phyloP scores from a whole-genome alignment of 2,888 invertebrate genomes.

The Himalopsyche kuldschensis region DNA sequence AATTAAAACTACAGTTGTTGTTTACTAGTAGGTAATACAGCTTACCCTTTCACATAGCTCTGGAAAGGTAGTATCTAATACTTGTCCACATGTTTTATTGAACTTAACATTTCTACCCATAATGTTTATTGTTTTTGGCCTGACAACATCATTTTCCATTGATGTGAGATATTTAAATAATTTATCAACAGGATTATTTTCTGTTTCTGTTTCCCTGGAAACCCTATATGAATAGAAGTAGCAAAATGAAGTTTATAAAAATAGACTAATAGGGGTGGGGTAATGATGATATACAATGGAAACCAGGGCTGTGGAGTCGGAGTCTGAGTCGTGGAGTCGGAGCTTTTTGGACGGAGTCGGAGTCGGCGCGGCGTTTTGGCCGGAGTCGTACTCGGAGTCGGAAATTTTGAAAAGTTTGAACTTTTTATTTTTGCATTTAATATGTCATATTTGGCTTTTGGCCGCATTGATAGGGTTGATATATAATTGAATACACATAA shows the following conservation, averaged over 20 bases:
- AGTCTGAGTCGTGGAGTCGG: no score
- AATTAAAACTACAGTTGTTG: not conserved
- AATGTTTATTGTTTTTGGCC: conserved; percentile 83
- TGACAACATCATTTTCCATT: conserved; percentile 86
- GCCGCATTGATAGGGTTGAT: no score
- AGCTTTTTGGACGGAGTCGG: no score
- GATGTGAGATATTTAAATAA: conserved; percentile 87
- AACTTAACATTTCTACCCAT: conserved; percentile 88
- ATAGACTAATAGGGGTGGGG: not conserved
- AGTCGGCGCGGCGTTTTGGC: no score
- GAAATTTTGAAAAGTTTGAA: no score
- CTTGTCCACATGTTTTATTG: conserved; percentile 86
- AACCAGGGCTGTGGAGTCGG: no score
- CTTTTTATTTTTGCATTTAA: no score
- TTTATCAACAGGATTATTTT: conserved; percentile 68
- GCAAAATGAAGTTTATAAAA: conserved; percentile 9
- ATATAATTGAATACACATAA: no score
- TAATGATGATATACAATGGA: no score
- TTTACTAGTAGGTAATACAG: conserved; percentile 25
- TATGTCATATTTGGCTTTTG: no score
- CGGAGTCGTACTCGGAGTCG: no score
- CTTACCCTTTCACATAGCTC: conserved; percentile 89
- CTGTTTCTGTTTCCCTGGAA: conserved; percentile 55
- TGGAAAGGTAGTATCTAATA: conserved; percentile 84
- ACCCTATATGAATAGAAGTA: conserved; percentile 4